Evolutionary conservation across 2,888 invertebrate genomes (phyloP), one percentile per base, ranked within the genome.

Genomic region (Disparrhopalites patrizii): DNA sequence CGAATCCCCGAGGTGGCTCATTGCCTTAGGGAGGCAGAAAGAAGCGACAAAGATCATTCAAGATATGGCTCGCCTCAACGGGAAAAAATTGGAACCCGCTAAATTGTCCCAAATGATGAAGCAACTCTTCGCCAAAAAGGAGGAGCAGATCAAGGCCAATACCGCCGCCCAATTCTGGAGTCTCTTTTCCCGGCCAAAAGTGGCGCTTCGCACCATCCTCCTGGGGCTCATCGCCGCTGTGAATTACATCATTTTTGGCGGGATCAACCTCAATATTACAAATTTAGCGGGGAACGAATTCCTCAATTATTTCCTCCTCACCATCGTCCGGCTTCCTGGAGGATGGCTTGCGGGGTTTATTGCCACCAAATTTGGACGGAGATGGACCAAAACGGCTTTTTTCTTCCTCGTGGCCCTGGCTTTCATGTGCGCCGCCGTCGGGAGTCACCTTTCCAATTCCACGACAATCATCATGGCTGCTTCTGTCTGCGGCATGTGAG

Each of bases 1-100:
- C 7, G 57, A 57, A 23, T 57, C 57, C 25, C 57, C 57, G n/a
- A 18, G 57, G 13, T 57, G 57, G 57, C 57, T 57, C 36, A n/a
- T 51, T 20, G 18, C 25, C 7, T 25, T 51, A 27, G 43, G 43
- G 4, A 4, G 43, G n/a, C n/a, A 15, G n/a, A 20, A 43, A 5
- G 43, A 43, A 43, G 43, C 43, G 15, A 4, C 20, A n/a, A n/a
- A 43, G 18, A 43, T 43, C 5, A 20, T 43, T 15, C 4, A n/a
- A n/a, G 43, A 43, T 10, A 43, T 43, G 4, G 43, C 43, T n/a
- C 15, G n/a, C 15, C 3, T 43, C n/a, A 43, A 43, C 20, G n/a
- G n/a, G 4, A 43, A 5, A 43, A 8, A 15, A 15, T 8, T 43
- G 15, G 8, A 4, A 15, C 4, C 4, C n/a, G 8, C 4, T 4